Conservation (phyloP, 2,113 vertebrate genomes). For the Rostratula benghalensis region DNA sequence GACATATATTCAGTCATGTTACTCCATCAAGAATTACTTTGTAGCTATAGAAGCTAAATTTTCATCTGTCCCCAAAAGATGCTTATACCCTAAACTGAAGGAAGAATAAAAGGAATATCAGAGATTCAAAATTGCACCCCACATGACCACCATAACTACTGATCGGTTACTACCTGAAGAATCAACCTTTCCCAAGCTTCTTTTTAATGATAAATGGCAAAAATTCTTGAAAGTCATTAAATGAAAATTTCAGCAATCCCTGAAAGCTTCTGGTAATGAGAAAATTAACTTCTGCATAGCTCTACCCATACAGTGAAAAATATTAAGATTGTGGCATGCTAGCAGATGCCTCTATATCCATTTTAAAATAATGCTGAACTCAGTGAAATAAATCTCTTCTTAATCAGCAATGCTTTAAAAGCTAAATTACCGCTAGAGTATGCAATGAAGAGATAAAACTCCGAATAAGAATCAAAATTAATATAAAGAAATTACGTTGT, state of each 20-base stretch:
- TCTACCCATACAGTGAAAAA: neutral
- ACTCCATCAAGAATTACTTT: neutral
- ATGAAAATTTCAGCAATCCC: neutral
- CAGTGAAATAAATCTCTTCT: slow-evolving; percentile 40
- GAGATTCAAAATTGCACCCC: neutral
- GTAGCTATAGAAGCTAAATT: neutral
- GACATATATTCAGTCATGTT: neutral
- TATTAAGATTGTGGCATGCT: neutral
- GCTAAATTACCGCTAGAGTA: slow-evolving; percentile 11
- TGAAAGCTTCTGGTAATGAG: neutral
- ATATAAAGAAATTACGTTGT: slow-evolving; percentile 48
- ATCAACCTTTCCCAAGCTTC: neutral
- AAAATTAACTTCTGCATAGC: neutral
- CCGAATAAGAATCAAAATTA: slow-evolving; percentile 48
- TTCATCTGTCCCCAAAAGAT: neutral
- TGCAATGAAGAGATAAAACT: slow-evolving; percentile 35
- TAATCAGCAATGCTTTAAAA: slow-evolving; percentile 45
- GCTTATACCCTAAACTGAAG: neutral
- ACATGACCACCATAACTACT: neutral
- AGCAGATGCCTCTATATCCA: neutral
- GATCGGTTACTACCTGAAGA: neutral
- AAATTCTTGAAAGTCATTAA: neutral
- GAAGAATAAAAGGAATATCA: neutral
- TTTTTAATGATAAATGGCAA: neutral
- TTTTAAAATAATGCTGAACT: slow-evolving; percentile 7